These are phyloP conservation scores for Arrhamphus sclerolepis DNA, from an alignment of 2,797 vertebrate genomes.

Conservation along the genomic window DNA sequence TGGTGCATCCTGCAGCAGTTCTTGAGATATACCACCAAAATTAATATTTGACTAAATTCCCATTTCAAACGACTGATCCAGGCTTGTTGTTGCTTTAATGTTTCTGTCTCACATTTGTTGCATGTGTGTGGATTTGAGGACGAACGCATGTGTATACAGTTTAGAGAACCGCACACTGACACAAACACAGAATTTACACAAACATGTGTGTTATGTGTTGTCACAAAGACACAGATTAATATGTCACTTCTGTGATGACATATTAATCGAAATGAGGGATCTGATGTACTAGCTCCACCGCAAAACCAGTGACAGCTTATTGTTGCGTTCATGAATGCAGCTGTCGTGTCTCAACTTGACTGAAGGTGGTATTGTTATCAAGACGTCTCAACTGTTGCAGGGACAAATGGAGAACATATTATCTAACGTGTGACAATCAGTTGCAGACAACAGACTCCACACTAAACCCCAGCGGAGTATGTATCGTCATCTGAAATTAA, in stretches of 20 bases:
- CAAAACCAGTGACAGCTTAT: slow-evolving; percentile 47
- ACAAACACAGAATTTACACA: no score
- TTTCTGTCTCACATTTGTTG: slow-evolving; percentile 44
- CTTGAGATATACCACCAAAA: slow-evolving; percentile 75
- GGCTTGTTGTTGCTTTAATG: slow-evolving; percentile 50
- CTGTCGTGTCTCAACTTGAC: slow-evolving; percentile 54
- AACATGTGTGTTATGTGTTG: slow-evolving; percentile 9
- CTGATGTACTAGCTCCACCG: slow-evolving; percentile 33
- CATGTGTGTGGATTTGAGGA: slow-evolving; percentile 9
- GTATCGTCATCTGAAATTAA: slow-evolving; percentile 37
- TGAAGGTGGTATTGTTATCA: slow-evolving; percentile 47
- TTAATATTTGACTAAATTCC: slow-evolving; percentile 71
- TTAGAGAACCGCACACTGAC: not conserved
- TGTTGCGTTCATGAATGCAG: slow-evolving; percentile 43
- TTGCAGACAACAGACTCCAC: slow-evolving; percentile 60
- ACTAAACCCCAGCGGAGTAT: slow-evolving; percentile 43
- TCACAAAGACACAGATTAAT: slow-evolving; percentile 47
- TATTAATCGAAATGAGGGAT: slow-evolving; percentile 25
- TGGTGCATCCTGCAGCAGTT: slow-evolving; percentile 79
- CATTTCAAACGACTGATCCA: no score
- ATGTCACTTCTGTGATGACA: slow-evolving; percentile 37
- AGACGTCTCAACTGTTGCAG: slow-evolving; percentile 19
- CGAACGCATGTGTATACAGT: slow-evolving; percentile 9
- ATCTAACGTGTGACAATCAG: slow-evolving; percentile 52
- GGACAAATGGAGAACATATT: slow-evolving; percentile 59